Conservation (phyloP, 2,113 vertebrate genomes). For the Zosterops pallidus region DNA sequence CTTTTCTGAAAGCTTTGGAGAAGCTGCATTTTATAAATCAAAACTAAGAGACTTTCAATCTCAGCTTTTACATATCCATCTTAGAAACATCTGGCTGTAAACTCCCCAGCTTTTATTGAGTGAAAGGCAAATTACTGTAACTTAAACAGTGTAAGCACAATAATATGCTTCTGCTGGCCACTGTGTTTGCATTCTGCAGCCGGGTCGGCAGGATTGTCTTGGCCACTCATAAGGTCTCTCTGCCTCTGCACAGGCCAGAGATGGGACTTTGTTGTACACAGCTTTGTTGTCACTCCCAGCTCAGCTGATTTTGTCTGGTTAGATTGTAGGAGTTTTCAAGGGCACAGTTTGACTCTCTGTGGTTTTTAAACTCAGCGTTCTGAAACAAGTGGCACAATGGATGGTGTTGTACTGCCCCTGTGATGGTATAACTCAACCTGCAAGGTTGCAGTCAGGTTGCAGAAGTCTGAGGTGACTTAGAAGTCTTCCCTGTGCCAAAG, state of each 20-base stretch:
- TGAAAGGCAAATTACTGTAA: background rate
- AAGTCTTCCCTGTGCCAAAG: background rate
- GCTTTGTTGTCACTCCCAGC: fast-evolving
- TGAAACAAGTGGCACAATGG: background rate
- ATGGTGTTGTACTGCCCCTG: background rate
- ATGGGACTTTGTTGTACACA: background rate
- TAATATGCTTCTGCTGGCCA: background rate
- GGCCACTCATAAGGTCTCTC: background rate
- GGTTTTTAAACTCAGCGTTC: background rate
- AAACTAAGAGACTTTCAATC: background rate
- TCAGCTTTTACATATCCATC: background rate
- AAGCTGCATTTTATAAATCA: background rate
- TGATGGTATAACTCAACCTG: background rate
- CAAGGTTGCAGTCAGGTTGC: background rate
- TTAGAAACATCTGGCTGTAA: background rate
- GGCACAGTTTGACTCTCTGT: too few species aligned
- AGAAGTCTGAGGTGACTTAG: background rate
- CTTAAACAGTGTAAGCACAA: background rate
- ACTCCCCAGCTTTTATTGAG: background rate
- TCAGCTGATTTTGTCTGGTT: background rate
- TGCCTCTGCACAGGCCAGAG: fast-evolving
- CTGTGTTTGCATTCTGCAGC: background rate
- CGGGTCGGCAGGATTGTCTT: background rate
- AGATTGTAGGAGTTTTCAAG: background rate
- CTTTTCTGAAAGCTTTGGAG: background rate